Percentiles rank a stretch among this genome's conserved stretches.
phyloP scores from a whole-genome alignment of 2,888 invertebrate species.

The Celastrina argiolus region DNA sequence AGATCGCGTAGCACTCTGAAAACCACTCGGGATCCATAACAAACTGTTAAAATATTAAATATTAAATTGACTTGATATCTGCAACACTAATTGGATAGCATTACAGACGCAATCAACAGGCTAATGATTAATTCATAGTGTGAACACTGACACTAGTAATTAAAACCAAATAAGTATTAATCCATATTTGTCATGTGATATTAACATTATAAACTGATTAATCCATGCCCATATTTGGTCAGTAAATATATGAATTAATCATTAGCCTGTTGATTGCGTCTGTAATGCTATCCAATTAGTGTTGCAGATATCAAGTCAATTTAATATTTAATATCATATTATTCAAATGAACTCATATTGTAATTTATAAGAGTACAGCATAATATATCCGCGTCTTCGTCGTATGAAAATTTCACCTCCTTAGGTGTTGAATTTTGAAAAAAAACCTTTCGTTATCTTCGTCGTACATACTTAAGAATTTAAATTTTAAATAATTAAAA shows the following conservation, averaged over 20 bases:
- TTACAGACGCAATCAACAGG: conserved; percentile 4
- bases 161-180: background rate
- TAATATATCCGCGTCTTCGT: too few species aligned
- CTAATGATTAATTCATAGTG: conserved; percentile 4
- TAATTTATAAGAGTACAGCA: background rate
- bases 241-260: conserved; percentile 4
- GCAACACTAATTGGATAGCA: background rate
- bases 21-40: too few species aligned
- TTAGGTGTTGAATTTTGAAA: too few species aligned
- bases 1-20: too few species aligned
- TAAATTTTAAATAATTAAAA: too few species aligned
- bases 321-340: background rate
- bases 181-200: conserved; percentile 11
- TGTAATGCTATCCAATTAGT: conserved; percentile 4
- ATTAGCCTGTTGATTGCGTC: conserved; percentile 4
- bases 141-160: too few species aligned
- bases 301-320: background rate
- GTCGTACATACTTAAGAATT: too few species aligned
- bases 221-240: background rate
- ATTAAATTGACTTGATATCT: background rate
- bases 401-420: too few species aligned
- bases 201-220: background rate
- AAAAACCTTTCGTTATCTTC: too few species aligned
- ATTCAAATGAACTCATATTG: background rate
- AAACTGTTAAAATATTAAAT: too few species aligned